Evolutionary conservation across 2,888 invertebrate genomes (phyloP).

Genomic region (Anaspis maculata): DNA sequence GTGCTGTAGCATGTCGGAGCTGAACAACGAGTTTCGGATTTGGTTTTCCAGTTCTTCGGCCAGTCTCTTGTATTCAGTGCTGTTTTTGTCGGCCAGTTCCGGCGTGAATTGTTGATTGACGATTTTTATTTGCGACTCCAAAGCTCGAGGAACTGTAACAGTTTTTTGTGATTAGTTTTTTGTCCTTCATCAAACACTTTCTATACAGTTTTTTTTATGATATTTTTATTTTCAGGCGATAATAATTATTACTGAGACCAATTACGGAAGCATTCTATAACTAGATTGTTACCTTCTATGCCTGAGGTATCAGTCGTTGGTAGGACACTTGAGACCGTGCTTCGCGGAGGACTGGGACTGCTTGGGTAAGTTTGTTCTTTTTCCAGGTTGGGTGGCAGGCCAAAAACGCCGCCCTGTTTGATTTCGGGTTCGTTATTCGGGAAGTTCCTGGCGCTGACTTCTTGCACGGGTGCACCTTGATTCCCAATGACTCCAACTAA

Average conservation of each 20-base stretch:
- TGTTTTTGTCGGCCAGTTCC: slow-evolving; percentile 52
- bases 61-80: slow-evolving; percentile 54
- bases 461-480: slow-evolving; percentile 52
- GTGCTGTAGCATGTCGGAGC: slow-evolving; percentile 44
- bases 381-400: slow-evolving; percentile 1
- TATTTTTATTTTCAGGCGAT: no score
- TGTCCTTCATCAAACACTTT: no score
- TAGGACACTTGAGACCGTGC: slow-evolving; percentile 31
- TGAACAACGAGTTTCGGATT: slow-evolving; percentile 51
- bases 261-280: no score
- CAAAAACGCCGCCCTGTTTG: slow-evolving; percentile 37
- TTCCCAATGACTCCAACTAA: slow-evolving; percentile 64
- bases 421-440: slow-evolving; percentile 33
- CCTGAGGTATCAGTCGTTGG: slow-evolving; percentile 47
- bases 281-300: slow-evolving; percentile 46
- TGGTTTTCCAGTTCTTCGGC: slow-evolving; percentile 51
- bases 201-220: no score
- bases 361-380: slow-evolving; percentile 19
- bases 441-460: slow-evolving; percentile 54
- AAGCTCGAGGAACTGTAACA: slow-evolving; percentile 55
- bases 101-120: slow-evolving; percentile 57
- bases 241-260: no score
- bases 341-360: slow-evolving; percentile 36
- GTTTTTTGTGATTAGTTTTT: slow-evolving; percentile 8
- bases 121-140: slow-evolving; percentile 60